Base-by-base conservation (phyloP, 2,113 vertebrate genomes). In the Axis porcinus region DNA sequence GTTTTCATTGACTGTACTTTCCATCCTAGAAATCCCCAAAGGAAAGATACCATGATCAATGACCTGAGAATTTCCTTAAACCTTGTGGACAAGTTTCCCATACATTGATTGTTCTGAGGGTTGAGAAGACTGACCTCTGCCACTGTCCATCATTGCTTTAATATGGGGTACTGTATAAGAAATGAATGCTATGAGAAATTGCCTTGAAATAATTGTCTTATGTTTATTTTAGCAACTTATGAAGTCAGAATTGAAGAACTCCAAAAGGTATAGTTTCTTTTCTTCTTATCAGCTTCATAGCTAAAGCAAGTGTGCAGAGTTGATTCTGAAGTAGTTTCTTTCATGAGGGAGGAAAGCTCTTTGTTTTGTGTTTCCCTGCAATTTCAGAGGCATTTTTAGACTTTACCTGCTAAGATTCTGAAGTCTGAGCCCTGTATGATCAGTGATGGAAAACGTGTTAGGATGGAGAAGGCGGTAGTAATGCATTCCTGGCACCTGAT, bases 211-310 rank as follows among this genome's bases (percentile, higher is more conserved):
- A 62, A 92, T 43, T 43, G 25, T 96, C 92, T 60, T 54, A 13
- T 95, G n/a, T 98, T 98, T 94, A 47, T 95, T 98, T 96, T 91
- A 98, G 97, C 89, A 79, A 83, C 93, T 33, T 98, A 98, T 0
- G 95, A 97, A 96, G 92, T 97, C 36, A 83, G 28, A 93, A 97
- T 95, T 50, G 97, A 97, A 97, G 97, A 98, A 89, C 91, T 97
- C 30, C 91, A 15, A 94, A 98, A 98, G 98, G 98, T 98, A 98
- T 40, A 57, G 19, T 92, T 78, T 86, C 19, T 64, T 93, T 27
- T 90, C 33, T 95, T 60, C 33, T 74, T 84, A 89, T 3, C 33
- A 91, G 40, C 21, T 15, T 74, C 55, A 30, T 79, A 47, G 57
- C 55, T 43, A 58, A 54, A 79, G 67, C n/a, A 47, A 57, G 54